Conservation (phyloP, 2,797 vertebrate species). For the Melanogrammus aeglefinus region DNA sequence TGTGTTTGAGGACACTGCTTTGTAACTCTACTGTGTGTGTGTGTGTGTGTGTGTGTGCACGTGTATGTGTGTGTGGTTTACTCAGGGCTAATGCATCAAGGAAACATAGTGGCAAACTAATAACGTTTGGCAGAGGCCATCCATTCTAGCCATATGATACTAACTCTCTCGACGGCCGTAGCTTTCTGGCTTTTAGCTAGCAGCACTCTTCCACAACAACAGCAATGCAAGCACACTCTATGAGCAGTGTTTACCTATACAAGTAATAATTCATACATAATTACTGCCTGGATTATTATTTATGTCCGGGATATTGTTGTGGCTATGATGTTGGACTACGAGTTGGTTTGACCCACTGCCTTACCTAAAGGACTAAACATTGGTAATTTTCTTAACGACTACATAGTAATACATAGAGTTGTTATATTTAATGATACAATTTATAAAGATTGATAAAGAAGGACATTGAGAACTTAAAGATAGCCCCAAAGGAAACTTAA, state of each 20-base stretch:
- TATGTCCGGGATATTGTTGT: background rate
- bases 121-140: slow-evolving; percentile 71
- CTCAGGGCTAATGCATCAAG: slow-evolving; percentile 58
- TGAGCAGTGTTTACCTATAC: background rate
- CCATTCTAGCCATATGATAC: slow-evolving; percentile 71
- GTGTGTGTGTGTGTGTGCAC: slow-evolving; percentile 24
- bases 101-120: slow-evolving; percentile 71
- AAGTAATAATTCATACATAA: slow-evolving; percentile 13
- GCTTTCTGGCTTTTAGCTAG: slow-evolving; percentile 18
- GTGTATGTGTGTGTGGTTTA: slow-evolving; percentile 36
- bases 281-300: background rate
- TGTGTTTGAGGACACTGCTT: background rate
- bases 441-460: background rate
- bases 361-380: background rate
- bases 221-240: background rate
- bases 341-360: background rate
- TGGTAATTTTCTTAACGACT: background rate
- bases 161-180: slow-evolving; percentile 37
- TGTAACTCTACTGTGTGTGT: slow-evolving; percentile 8
- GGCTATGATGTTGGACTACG: background rate
- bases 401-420: background rate
- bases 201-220: background rate
- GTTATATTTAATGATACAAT: background rate
- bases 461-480: background rate
- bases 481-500: background rate